Base-by-base conservation (phyloP, 1,140 invertebrate species). In the Calephelis virginiensis region DNA sequence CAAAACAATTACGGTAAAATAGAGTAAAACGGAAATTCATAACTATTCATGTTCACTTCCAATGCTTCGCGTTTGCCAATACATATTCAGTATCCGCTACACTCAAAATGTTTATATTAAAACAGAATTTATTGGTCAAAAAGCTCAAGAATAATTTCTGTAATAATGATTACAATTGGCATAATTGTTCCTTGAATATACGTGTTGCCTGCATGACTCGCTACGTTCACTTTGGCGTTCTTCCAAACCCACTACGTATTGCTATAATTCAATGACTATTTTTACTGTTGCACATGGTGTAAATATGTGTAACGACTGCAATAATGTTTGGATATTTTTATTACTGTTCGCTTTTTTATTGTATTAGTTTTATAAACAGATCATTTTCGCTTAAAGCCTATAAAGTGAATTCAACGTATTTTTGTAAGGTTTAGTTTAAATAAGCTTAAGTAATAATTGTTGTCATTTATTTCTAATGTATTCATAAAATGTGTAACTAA, bases 251-350 rank as follows among this genome's bases (percentile, higher is more conserved):
- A 53, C 50, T 69, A 53, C 62, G 63, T 73, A 78, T 80, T 75
- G 76, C 74, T 79, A 74, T 80, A 76, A 80, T 77, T 81, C 72
- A 68, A 72, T 79, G 72, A 75, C 78, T 81, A 80, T 86, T 84
- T 84, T 80, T 84, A 77, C 72, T 66, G 73, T 67, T 75, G 72
- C 76, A 69, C 74, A 80, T 76, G 78, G 62, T 76, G 66, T 71
- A 75, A 48, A 64, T 48, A 65, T 68, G 63, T 62, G 28, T 53
- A 37, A 59, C 28, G 28, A 59, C 53, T 14, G 50, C 50, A 53
- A 53, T 53, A 53, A 53, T 28, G 50, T 53, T 53, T 53, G 50
- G 50, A 28, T 53, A 53, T 53, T 53, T 53, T 53, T 53, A 53
- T 53, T 53, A 28, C 50, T 17, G 48, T 49, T 13, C 7, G 12